A percentile compares a stretch with the other conserved stretches of the same genome.
Evolutionary conservation across 2,888 invertebrate species (phyloP).

Genomic region (Tiliacea aurago): DNA sequence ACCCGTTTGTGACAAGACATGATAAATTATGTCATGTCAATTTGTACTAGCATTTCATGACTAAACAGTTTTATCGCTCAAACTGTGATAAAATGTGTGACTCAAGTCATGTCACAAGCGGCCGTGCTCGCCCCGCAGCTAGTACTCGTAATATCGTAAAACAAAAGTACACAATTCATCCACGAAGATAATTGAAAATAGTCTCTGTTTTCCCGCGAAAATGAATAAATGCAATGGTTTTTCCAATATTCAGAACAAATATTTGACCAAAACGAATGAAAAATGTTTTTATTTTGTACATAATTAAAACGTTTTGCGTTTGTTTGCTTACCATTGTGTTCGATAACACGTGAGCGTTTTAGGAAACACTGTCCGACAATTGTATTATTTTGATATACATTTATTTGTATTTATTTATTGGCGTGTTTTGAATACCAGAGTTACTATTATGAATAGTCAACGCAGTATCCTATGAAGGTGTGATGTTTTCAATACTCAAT

Average conservation of each 20-base stretch:
- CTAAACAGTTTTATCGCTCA: no score
- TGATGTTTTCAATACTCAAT: no score
- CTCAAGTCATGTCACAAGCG: no score
- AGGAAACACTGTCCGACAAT: slow-evolving; percentile 18
- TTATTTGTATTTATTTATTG: slow-evolving; percentile 7
- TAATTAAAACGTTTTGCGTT: slow-evolving; percentile 45
- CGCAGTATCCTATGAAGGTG: not conserved
- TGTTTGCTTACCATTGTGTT: slow-evolving; percentile 42
- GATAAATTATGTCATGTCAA: no score
- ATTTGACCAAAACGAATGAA: slow-evolving; percentile 36
- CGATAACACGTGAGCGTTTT: slow-evolving; percentile 27
- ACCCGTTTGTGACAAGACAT: no score
- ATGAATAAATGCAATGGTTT: slow-evolving; percentile 38
- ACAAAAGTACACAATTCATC: not conserved
- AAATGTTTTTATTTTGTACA: slow-evolving; percentile 42
- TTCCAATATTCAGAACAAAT: slow-evolving; percentile 42
- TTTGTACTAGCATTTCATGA: no score
- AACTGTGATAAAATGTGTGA: no score
- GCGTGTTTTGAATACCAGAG: slow-evolving; percentile 6
- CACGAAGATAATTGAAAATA: slow-evolving; percentile 19
- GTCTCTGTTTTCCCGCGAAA: slow-evolving; percentile 17
- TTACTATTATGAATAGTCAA: not conserved
- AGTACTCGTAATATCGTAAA: no score
- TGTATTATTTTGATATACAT: slow-evolving; percentile 11
- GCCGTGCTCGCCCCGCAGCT: no score